A percentile compares a stretch with the other conserved stretches of the same genome.
Conservation (phyloP, 1,140 invertebrate genomes). For the Piezodorus guildinii region DNA sequence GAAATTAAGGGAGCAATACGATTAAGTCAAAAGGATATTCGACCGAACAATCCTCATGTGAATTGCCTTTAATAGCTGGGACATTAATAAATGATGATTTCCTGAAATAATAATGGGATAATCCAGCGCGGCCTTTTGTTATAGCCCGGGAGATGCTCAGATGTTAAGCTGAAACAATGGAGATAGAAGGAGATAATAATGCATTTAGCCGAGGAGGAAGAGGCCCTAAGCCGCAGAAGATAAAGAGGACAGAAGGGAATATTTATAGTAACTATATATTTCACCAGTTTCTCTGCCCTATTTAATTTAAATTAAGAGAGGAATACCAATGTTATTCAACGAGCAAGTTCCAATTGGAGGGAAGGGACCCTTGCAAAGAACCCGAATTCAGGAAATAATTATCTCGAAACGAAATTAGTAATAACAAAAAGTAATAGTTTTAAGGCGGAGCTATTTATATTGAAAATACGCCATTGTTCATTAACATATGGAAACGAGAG, state of each 20-base stretch:
- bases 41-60: no score
- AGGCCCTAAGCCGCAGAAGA: constrained; percentile 1
- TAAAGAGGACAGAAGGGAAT: not conserved
- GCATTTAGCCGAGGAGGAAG: constrained; percentile 1
- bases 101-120: constrained; percentile 7
- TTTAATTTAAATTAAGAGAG: constrained; percentile 1
- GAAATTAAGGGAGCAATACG: no score
- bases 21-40: no score
- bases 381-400: no score
- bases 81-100: constrained; percentile 3
- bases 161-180: constrained; percentile 1
- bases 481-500: no score
- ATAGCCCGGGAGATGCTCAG: not conserved
- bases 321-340: no score
- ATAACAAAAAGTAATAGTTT: no score
- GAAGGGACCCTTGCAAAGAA: no score
- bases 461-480: no score
- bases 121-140: not conserved
- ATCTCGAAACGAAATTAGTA: no score
- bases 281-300: constrained; percentile 1
- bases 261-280: constrained; percentile 3
- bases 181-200: constrained; percentile 4
- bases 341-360: no score
- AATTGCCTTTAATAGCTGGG: not conserved
- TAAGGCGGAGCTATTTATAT: no score